Base-by-base conservation (phyloP, 2,113 vertebrate species). In the Prionailurus viverrinus region DNA sequence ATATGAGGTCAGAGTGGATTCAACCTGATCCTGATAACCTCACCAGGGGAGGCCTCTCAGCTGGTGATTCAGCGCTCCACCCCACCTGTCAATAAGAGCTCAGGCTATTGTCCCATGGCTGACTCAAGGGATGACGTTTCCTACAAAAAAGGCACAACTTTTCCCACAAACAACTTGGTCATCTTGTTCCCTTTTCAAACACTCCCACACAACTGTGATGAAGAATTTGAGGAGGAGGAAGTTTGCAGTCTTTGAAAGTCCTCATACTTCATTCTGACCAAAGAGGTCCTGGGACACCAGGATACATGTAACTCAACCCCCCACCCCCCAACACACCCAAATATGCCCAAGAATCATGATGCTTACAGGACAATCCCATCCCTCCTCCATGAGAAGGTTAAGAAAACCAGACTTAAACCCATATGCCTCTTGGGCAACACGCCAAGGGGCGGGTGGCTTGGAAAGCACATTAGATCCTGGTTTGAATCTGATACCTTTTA, bases 41-140 rank as follows among this genome's bases (percentile, higher is more conserved):
- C 36, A 29, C 55, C 41, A 25, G 82, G 83, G 93, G 55, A 74
- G 95, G 73, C 27, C n/a, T 48, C 66, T 36, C 33, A 5, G 9
- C 25, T 39, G 1, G 3, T 97, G 95, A 97, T 45, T 98, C 98
- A 97, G 45, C 82, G 78, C 41, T 58, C 71, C 4, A 6, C 96
- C 93, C 45, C 63, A 91, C 39, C 95, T 91, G 82, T 61, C 79
- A 33, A 33, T 29, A 55, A 82, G 39, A 4, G 29, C 84, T 39
- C 39, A 55, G 45, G 29, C 51, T 69, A 91, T 71, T 80, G 89
- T 89, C 65, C 89, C 51, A 25, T 0, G 2, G 93, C 95, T 94
- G 92, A 97, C 61, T 98, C 95, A 96, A 27, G 14, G 48, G 86
- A n/a, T 97, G 83, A 95, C 16, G 73, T 93, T 97, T 76, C 82